phyloP scores from a whole-genome alignment of 2,797 vertebrate genomes.

The Sorex maritimensis region DNA sequence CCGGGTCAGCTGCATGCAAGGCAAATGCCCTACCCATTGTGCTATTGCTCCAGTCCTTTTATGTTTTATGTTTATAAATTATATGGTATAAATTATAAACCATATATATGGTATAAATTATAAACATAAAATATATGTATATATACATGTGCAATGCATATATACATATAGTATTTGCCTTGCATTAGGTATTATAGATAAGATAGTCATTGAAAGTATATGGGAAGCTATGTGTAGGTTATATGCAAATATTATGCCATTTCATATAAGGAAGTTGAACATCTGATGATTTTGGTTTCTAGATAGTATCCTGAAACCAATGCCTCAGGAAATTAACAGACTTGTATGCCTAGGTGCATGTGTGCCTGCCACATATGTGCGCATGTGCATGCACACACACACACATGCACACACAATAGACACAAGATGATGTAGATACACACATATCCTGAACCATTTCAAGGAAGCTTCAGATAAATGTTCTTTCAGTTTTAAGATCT shows the following conservation, averaged over 20 bases:
- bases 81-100: too few relatives aligned
- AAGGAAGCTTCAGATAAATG: not conserved
- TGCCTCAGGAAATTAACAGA: not conserved
- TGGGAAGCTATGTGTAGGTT: not conserved
- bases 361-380: not conserved
- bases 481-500: constrained; percentile 4
- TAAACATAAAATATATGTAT: too few relatives aligned
- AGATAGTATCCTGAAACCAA: not conserved
- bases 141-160: too few relatives aligned
- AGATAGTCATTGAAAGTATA: not conserved
- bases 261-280: not conserved
- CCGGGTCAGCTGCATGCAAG: too few relatives aligned
- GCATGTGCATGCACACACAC: not conserved
- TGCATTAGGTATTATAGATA: not conserved
- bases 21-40: too few relatives aligned
- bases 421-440: not conserved
- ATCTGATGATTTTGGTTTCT: not conserved
- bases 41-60: too few relatives aligned
- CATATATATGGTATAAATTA: too few relatives aligned
- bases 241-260: not conserved
- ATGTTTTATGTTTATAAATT: too few relatives aligned
- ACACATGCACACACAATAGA: not conserved
- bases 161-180: not conserved
- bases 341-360: not conserved
- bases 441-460: not conserved